Percentiles rank a stretch among this genome's conserved stretches.
phyloP scores from a whole-genome alignment of 2,113 vertebrate species.

The Mellivora capensis region DNA sequence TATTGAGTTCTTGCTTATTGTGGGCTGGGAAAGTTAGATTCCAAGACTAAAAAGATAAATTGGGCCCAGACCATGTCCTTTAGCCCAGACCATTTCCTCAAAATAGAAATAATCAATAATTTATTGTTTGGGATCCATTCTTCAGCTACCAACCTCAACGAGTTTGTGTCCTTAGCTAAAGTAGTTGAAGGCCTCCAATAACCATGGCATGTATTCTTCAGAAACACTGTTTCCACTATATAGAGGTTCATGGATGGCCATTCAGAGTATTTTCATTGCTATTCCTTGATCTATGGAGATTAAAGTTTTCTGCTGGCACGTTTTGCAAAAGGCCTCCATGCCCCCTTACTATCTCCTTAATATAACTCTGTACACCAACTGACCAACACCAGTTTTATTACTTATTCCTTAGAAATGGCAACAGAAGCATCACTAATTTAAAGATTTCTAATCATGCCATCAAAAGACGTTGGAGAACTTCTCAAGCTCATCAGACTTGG shows the following conservation, averaged over 20 bases:
- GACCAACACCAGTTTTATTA: neutral
- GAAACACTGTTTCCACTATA: neutral
- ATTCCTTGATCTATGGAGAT: neutral
- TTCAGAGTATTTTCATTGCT: neutral
- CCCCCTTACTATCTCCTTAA: neutral
- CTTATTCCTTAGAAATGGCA: neutral
- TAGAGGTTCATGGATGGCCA: neutral
- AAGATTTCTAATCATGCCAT: neutral
- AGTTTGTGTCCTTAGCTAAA: neutral
- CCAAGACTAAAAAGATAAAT: slow-evolving; percentile 5
- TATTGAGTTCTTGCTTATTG: neutral
- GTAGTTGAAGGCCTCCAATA: neutral
- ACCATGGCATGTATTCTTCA: neutral
- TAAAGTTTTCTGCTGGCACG: neutral
- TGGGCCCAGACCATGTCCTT: neutral
- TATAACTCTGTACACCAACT: neutral
- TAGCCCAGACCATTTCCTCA: neutral
- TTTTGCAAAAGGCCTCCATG: neutral
- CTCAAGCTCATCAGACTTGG: neutral
- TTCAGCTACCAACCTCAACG: neutral
- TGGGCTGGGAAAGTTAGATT: neutral
- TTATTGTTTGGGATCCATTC: neutral
- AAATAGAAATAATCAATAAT: neutral
- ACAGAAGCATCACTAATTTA: neutral
- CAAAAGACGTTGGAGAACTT: neutral